phyloP scores from a whole-genome alignment of 2,113 vertebrate genomes.

The Cardinalis cardinalis region DNA sequence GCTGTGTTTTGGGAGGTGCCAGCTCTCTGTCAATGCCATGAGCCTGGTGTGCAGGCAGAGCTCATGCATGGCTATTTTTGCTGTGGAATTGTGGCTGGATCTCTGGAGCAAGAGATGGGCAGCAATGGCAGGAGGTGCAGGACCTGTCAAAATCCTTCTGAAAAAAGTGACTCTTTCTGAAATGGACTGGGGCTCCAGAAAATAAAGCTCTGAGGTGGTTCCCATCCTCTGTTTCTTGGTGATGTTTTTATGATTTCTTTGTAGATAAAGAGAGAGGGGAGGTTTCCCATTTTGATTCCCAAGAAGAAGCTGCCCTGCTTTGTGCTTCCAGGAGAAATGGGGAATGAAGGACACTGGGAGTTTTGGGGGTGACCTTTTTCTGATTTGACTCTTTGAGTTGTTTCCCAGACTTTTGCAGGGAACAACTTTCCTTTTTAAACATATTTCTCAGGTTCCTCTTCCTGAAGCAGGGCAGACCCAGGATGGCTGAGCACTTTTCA shows the following conservation, averaged over 20 bases:
- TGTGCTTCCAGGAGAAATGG: not conserved
- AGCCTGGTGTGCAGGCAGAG: not conserved
- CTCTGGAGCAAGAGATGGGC: not conserved
- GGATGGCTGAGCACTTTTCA: not conserved
- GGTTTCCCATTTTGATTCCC: not conserved
- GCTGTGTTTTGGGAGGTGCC: not conserved
- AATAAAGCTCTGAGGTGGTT: not conserved
- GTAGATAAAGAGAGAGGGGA: not conserved
- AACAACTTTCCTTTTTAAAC: not conserved
- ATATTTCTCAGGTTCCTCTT: not conserved
- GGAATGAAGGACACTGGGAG: not conserved
- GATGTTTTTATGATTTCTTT: not conserved
- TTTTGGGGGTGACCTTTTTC: not conserved
- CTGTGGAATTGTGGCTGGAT: not conserved
- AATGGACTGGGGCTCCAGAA: not conserved
- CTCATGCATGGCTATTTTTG: fast-evolving
- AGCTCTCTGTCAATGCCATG: not conserved
- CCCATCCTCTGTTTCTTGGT: not conserved
- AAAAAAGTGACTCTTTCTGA: not conserved
- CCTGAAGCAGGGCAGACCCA: not conserved
- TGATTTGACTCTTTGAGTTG: not conserved
- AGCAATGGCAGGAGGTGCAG: not conserved
- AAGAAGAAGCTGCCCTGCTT: not conserved
- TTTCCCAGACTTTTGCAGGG: not conserved
- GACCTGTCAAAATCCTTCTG: not conserved